These are phyloP conservation scores for Coptodon rendalli DNA, from an alignment of 2,113 vertebrate species.

Conservation along the genomic window DNA sequence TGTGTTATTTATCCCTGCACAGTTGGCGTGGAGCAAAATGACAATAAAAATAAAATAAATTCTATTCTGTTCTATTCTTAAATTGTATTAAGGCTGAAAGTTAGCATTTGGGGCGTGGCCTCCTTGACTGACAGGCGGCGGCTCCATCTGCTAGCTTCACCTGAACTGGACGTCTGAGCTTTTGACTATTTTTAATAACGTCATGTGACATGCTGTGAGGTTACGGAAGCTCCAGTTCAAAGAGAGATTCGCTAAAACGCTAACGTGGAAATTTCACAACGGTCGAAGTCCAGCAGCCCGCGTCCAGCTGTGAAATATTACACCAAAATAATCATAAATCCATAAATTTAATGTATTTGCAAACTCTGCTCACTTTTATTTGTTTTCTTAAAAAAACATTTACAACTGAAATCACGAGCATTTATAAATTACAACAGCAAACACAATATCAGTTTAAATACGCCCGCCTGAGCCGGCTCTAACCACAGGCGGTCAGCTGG, in stretches of 20 bases:
- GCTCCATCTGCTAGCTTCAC: not conserved
- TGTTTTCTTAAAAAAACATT: constrained; percentile 58
- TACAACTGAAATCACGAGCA: constrained; percentile 64
- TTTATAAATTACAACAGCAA: constrained; percentile 75
- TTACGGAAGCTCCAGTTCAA: not conserved
- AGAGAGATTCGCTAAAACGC: not conserved
- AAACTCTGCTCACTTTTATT: constrained; percentile 23
- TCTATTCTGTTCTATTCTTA: not conserved
- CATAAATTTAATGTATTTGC: not conserved
- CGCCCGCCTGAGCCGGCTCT: not conserved
- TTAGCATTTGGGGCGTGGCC: not conserved
- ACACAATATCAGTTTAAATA: constrained; percentile 67
- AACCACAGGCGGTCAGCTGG: not conserved
- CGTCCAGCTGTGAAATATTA: not conserved
- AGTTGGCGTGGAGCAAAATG: not conserved
- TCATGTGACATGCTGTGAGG: not conserved
- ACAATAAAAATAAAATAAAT: not conserved
- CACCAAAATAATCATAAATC: not conserved
- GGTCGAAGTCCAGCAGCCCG: not conserved
- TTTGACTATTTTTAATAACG: not conserved
- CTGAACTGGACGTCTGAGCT: not conserved
- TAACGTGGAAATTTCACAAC: not conserved
- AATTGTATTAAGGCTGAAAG: not conserved
- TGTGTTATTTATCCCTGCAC: not conserved
- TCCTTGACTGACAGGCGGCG: not conserved